phyloP scores from a whole-genome alignment of 2,113 vertebrate genomes.

The Scortum barcoo region DNA sequence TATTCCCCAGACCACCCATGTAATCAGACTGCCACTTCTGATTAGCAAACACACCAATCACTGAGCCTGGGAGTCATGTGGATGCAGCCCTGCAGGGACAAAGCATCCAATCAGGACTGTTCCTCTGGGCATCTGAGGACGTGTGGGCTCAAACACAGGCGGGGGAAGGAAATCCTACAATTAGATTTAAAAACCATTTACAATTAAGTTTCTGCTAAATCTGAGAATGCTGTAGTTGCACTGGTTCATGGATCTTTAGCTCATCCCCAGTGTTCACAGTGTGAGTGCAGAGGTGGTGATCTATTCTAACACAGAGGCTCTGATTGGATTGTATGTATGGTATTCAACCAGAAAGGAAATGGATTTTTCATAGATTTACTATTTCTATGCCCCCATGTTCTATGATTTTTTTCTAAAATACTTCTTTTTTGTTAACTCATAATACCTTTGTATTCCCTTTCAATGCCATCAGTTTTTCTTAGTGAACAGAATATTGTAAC shows the following conservation, averaged over 20 bases:
- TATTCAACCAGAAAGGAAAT: background rate
- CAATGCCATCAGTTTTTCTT: background rate
- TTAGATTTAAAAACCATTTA: slow-evolving; percentile 39
- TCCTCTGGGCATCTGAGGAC: slow-evolving; percentile 24
- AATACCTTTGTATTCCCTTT: background rate
- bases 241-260: background rate
- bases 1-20: slow-evolving; percentile 60
- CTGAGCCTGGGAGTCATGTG: slow-evolving; percentile 33
- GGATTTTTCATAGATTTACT: background rate
- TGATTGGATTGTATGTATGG: slow-evolving; percentile 23
- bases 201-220: slow-evolving; percentile 48
- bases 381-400: background rate
- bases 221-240: background rate
- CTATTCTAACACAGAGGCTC: slow-evolving; percentile 22
- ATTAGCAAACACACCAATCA: slow-evolving; percentile 77
- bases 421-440: background rate
- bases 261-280: background rate
- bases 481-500: background rate
- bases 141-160: slow-evolving; percentile 37
- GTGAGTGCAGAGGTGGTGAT: slow-evolving; percentile 28
- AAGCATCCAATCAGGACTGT: slow-evolving; percentile 47
- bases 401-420: background rate
- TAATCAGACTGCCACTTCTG: slow-evolving; percentile 72
- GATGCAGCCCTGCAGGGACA: slow-evolving; percentile 36
- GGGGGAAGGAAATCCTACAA: slow-evolving; percentile 34